Conservation (phyloP, 92 coral and sea anemone species). For the Metridium senile region DNA sequence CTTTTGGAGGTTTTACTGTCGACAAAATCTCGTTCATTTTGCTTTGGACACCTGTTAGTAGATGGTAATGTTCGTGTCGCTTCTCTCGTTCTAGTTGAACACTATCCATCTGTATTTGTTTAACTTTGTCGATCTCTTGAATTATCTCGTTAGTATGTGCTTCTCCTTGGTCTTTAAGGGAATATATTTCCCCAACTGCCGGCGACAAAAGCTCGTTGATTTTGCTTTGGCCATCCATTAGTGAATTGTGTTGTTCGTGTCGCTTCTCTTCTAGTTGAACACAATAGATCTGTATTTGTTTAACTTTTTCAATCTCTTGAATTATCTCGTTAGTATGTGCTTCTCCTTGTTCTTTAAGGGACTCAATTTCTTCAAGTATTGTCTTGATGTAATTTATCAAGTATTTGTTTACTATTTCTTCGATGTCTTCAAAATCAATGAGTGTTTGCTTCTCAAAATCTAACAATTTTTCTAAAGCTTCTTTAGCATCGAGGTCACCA, state of each 20-base stretch:
- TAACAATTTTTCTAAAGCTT: constrained; percentile 38
- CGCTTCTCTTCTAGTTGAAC: not conserved
- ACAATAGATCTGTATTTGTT: constrained; percentile 5
- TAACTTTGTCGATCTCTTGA: not conserved
- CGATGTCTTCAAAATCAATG: constrained; percentile 31
- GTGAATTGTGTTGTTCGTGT: constrained; percentile 5
- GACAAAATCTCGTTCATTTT: not conserved
- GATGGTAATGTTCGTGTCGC: constrained; percentile 9
- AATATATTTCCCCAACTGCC: constrained; percentile 1
- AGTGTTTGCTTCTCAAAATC: constrained; percentile 35
- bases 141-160: not conserved
- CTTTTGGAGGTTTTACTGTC: not conserved
- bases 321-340: not conserved
- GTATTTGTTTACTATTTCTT: constrained; percentile 13
- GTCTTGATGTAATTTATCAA: constrained; percentile 6
- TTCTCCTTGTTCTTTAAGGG: not conserved
- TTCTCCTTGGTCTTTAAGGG: not conserved
- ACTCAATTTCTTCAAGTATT: constrained; percentile 11
- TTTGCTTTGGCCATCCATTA: not conserved
- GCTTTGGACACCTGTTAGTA: not conserved
- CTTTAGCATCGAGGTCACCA: constrained; percentile 45
- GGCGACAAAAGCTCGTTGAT: not conserved
- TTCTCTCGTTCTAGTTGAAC: not conserved
- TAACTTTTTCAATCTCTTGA: not conserved
- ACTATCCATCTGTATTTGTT: constrained; percentile 1